A percentile compares a stretch with the other conserved stretches of the same genome.
Conservation (phyloP, 2,113 vertebrate species). For the Vicugna pacos region DNA sequence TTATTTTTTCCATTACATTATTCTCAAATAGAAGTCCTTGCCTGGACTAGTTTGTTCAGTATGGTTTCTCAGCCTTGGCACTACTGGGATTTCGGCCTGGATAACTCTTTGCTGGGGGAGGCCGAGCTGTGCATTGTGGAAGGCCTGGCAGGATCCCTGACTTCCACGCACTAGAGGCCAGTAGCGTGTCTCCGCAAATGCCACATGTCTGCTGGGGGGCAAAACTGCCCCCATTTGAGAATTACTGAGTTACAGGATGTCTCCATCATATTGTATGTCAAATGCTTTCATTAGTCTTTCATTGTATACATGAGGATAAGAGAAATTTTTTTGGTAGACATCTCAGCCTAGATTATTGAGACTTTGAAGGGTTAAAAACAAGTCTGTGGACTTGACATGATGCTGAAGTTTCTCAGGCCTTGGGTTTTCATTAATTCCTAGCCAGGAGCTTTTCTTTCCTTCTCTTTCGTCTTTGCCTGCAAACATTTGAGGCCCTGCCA, state of each 20-base stretch:
- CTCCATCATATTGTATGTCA: constrained; percentile 6
- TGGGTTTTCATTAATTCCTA: constrained; percentile 80
- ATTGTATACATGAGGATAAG: neutral
- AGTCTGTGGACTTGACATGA: constrained; percentile 55
- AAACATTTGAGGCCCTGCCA: constrained; percentile 70
- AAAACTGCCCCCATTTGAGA: neutral
- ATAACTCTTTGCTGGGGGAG: neutral
- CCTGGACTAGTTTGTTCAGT: neutral
- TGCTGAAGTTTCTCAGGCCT: constrained; percentile 53
- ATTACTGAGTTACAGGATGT: neutral
- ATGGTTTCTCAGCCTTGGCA: neutral
- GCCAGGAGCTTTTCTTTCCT: constrained; percentile 53
- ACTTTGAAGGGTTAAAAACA: constrained; percentile 75
- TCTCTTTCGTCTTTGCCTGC: constrained; percentile 60
- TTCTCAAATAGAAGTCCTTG: neutral
- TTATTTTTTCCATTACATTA: neutral
- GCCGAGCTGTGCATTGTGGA: neutral
- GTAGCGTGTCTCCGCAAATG: neutral
- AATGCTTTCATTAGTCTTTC: neutral
- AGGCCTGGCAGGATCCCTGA: neutral
- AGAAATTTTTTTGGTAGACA: neutral
- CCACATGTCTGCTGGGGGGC: neutral
- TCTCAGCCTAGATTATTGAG: neutral
- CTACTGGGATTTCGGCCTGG: neutral
- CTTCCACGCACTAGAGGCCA: neutral